Conservation (phyloP, 2,113 vertebrate species). For the Pachypanchax playfairii region DNA sequence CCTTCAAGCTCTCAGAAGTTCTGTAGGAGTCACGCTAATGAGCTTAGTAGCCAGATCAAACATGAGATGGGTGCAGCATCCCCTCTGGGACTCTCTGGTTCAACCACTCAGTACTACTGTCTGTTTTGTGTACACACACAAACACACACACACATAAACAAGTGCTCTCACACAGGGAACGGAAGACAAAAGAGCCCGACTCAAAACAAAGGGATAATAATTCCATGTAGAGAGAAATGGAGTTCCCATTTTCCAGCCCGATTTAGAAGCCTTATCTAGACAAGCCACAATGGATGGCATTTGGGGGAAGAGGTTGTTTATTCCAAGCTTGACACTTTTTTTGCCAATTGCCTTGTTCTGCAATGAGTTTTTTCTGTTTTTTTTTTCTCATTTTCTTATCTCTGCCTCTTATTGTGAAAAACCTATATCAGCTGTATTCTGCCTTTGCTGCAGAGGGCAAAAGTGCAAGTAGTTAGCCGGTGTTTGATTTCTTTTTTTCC, state of each 20-base stretch:
- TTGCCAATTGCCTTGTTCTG: slow-evolving; percentile 74
- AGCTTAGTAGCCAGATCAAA: slow-evolving; percentile 71
- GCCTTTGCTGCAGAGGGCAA: slow-evolving; percentile 14
- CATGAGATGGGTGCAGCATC: slow-evolving; percentile 64
- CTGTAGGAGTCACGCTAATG: slow-evolving; percentile 64
- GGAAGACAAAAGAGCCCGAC: slow-evolving; percentile 78
- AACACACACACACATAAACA: slow-evolving; percentile 28
- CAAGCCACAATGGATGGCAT: slow-evolving; percentile 82
- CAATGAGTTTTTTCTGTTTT: slow-evolving; percentile 36
- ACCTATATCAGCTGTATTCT: slow-evolving; percentile 41
- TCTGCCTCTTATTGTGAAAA: slow-evolving; percentile 52
- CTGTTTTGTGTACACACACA: slow-evolving; percentile 43
- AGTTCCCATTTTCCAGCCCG: slow-evolving; percentile 77
- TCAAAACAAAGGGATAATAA: slow-evolving; percentile 83
- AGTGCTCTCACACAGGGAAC: slow-evolving; percentile 49
- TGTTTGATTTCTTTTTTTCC: too few relatives aligned
- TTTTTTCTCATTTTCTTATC: slow-evolving; percentile 41
- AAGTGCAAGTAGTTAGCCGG: slow-evolving; percentile 38
- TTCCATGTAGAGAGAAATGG: slow-evolving; percentile 80
- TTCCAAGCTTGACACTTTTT: slow-evolving; percentile 78
- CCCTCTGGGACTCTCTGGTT: slow-evolving; percentile 57
- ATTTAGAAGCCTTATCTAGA: slow-evolving; percentile 83
- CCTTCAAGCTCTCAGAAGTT: slow-evolving; percentile 55
- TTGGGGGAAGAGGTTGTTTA: slow-evolving; percentile 78
- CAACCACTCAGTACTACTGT: slow-evolving; percentile 61